phyloP scores from a whole-genome alignment of 2,888 invertebrate species.

The Hydrotaea diabolus region DNA sequence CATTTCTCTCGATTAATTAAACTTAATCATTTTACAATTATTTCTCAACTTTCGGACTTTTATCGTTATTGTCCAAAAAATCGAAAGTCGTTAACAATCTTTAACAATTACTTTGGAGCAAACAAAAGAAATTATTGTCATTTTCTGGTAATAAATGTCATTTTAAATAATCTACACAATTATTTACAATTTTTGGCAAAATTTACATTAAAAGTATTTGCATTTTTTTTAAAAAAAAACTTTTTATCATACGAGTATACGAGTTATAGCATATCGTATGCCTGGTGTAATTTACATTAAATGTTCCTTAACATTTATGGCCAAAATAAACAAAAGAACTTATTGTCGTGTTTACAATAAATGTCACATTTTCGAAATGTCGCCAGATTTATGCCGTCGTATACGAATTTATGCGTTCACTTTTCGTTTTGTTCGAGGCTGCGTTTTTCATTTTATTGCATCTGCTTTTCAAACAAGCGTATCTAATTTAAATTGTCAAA shows the following conservation, averaged over 20 bases:
- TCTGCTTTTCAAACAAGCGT: neutral
- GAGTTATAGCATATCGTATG: no score
- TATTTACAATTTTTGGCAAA: neutral
- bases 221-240: no score
- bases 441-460: neutral
- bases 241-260: no score
- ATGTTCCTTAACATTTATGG: neutral
- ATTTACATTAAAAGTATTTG: neutral
- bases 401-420: neutral
- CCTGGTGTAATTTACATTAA: neutral
- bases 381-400: neutral
- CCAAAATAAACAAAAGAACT: constrained; percentile 2
- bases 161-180: neutral
- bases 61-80: neutral
- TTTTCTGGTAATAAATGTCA: neutral
- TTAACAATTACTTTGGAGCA: neutral
- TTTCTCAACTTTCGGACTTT: neutral
- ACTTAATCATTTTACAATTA: neutral
- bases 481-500: constrained; percentile 31
- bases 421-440: no score
- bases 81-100: neutral
- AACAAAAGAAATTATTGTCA: neutral
- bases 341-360: neutral
- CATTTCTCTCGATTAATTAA: no score
- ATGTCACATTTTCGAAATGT: neutral